These are phyloP conservation scores for Phalera bucephala DNA, from an alignment of 2,888 invertebrate species.

Conservation along the genomic window DNA sequence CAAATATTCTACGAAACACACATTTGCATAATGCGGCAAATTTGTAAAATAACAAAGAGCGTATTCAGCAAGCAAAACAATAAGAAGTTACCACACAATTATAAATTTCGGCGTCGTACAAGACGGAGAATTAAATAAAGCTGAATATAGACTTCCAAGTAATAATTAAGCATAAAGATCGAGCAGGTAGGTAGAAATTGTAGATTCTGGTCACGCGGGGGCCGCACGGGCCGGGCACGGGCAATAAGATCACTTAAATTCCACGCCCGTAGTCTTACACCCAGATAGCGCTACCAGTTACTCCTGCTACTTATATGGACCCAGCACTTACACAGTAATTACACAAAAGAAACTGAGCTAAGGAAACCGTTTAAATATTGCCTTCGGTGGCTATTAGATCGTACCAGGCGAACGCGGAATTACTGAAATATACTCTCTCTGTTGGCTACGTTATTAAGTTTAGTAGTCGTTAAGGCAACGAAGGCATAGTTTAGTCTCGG, in stretches of 20 bases:
- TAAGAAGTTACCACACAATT: slow-evolving; percentile 15
- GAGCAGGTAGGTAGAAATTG: slow-evolving; percentile 60
- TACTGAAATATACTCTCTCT: slow-evolving; percentile 44
- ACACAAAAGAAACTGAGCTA: slow-evolving; percentile 72
- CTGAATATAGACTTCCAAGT: slow-evolving; percentile 50
- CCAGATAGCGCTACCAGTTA: slow-evolving; percentile 68
- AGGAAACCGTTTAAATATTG: slow-evolving; percentile 58
- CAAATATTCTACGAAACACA: background rate
- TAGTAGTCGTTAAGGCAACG: slow-evolving; percentile 34
- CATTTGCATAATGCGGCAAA: too few relatives aligned
- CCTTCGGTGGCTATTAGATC: slow-evolving; percentile 48
- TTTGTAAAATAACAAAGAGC: background rate
- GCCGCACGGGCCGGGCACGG: slow-evolving; percentile 60
- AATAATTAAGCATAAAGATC: slow-evolving; percentile 67
- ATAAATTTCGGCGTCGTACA: slow-evolving; percentile 23
- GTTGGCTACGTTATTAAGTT: slow-evolving; percentile 45
- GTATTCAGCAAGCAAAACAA: slow-evolving; percentile 3
- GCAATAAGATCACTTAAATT: slow-evolving; percentile 80
- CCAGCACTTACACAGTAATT: slow-evolving; percentile 61
- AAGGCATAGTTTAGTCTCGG: too few relatives aligned
- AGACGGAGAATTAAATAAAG: slow-evolving; percentile 43
- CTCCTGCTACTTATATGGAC: slow-evolving; percentile 66
- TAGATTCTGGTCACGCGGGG: slow-evolving; percentile 65
- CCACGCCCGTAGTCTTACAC: slow-evolving; percentile 65
- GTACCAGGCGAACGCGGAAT: slow-evolving; percentile 46